A percentile compares a stretch with the other conserved stretches of the same genome.
These are phyloP conservation scores for Calidris pugnax DNA, from an alignment of 2,113 vertebrate species.

Conservation along the genomic window DNA sequence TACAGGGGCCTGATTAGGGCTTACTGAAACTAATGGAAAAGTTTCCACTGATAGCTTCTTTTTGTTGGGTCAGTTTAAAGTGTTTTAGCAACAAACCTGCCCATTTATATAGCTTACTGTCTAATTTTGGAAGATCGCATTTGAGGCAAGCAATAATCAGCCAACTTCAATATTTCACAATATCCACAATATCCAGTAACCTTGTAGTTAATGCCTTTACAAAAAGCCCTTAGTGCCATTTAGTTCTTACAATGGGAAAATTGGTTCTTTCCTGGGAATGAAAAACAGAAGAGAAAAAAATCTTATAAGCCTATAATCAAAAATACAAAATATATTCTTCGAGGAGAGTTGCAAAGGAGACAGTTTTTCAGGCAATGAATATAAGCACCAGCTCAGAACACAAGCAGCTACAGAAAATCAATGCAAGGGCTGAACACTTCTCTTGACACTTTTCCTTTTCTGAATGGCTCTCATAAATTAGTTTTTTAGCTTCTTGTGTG, in stretches of 20 bases:
- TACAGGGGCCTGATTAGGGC: not conserved
- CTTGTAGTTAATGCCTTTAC: not conserved
- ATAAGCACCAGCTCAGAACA: not conserved
- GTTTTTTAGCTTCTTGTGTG: conserved; percentile 9
- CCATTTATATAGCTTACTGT: not conserved
- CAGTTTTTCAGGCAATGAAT: conserved; percentile 18
- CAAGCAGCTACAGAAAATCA: conserved; percentile 51
- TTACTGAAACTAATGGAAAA: not conserved
- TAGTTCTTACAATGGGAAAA: conserved; percentile 4
- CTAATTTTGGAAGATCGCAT: not conserved
- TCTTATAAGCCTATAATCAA: conserved; percentile 24
- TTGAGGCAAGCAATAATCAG: conserved; percentile 23
- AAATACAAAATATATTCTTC: conserved; percentile 32
- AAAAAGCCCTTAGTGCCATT: not conserved
- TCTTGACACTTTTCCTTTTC: conserved; percentile 14
- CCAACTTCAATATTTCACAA: conserved; percentile 8
- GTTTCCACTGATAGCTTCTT: not conserved
- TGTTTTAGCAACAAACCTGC: conserved; percentile 1
- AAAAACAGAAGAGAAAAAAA: not conserved
- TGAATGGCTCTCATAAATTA: conserved; percentile 54
- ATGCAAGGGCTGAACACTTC: not conserved
- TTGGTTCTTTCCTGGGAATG: not conserved
- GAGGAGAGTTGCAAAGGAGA: not conserved
- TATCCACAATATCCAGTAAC: not conserved
- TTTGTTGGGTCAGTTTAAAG: conserved; percentile 9